Percentiles rank a stretch among this genome's conserved stretches.
Conservation (phyloP, 2,888 invertebrate species). For the Drosophila prostipennis region DNA sequence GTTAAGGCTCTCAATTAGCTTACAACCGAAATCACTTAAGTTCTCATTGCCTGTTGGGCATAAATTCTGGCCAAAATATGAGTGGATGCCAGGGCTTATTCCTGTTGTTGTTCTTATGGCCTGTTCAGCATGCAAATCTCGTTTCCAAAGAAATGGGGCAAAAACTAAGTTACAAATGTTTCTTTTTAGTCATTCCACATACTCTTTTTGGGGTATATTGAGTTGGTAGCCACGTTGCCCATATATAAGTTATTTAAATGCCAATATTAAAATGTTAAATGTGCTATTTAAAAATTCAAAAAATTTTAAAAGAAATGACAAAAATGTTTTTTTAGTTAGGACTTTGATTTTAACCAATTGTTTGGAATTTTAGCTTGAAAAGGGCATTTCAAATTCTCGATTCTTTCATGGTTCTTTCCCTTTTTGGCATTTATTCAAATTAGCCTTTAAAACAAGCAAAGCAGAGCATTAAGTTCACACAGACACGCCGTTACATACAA, state of each 20-base stretch:
- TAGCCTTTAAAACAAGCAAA: constrained; percentile 49
- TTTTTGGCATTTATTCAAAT: constrained; percentile 61
- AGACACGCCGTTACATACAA: constrained; percentile 16
- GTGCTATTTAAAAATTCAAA: too few species aligned
- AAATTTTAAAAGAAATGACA: neutral
- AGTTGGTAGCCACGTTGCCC: too few species aligned
- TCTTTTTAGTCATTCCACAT: constrained; percentile 28
- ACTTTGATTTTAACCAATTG: neutral
- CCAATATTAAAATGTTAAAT: neutral
- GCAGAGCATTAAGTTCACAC: constrained; percentile 42
- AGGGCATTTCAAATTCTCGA: constrained; percentile 9
- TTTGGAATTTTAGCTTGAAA: neutral
- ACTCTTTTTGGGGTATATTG: constrained; percentile 12
- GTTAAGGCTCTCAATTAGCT: constrained; percentile 50
- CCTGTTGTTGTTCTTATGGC: constrained; percentile 11
- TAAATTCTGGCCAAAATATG: constrained; percentile 60
- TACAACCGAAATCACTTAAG: constrained; percentile 58
- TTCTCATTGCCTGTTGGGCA: constrained; percentile 48
- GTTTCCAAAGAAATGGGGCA: constrained; percentile 55
- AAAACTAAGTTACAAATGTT: constrained; percentile 48
- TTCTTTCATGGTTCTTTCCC: neutral
- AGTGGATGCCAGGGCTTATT: constrained; percentile 33
- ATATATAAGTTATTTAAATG: neutral
- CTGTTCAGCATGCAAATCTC: constrained; percentile 54
- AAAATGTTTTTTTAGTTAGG: neutral